Evolutionary conservation across 1,140 invertebrate genomes (phyloP).

Genomic region (Plodia interpunctella): DNA sequence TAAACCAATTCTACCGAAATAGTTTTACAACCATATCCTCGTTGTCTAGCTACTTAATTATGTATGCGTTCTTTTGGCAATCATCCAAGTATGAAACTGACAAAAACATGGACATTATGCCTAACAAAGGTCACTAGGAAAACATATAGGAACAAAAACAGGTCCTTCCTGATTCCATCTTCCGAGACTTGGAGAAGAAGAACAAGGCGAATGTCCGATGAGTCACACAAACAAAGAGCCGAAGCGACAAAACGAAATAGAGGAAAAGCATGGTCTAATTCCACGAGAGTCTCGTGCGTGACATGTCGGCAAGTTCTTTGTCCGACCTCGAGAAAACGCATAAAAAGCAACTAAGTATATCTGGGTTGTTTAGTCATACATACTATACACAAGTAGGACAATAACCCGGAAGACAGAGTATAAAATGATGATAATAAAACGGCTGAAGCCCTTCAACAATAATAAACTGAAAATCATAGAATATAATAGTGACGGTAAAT

Average conservation of each 20-base stretch:
- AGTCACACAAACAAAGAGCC: slow-evolving; percentile 46
- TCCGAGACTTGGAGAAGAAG: slow-evolving; percentile 19
- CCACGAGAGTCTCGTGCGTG: slow-evolving; percentile 17
- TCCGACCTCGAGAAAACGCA: slow-evolving; percentile 14
- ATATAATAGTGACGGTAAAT: not conserved
- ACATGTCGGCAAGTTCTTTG: slow-evolving; percentile 12
- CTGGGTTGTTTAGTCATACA: slow-evolving; percentile 6
- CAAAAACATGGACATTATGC: slow-evolving; percentile 24
- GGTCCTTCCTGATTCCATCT: slow-evolving; percentile 45
- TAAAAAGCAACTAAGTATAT: slow-evolving; percentile 15
- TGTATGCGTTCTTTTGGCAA: slow-evolving; percentile 27
- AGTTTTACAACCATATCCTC: slow-evolving; percentile 13
- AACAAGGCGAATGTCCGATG: slow-evolving; percentile 29
- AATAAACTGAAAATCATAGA: not conserved
- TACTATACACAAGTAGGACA: not conserved
- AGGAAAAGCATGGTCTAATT: slow-evolving; percentile 40
- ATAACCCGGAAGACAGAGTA: not conserved
- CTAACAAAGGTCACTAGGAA: slow-evolving; percentile 45
- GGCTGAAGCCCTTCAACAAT: not conserved
- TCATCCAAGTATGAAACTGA: slow-evolving; percentile 27
- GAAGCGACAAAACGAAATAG: slow-evolving; percentile 42
- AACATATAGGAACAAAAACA: slow-evolving; percentile 38
- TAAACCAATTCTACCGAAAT: slow-evolving; percentile 15
- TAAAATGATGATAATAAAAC: slow-evolving; percentile 1
- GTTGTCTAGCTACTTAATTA: slow-evolving; percentile 11